These are phyloP conservation scores for Bucco capensis DNA, from an alignment of 2,113 vertebrate genomes.

Conservation along the genomic window DNA sequence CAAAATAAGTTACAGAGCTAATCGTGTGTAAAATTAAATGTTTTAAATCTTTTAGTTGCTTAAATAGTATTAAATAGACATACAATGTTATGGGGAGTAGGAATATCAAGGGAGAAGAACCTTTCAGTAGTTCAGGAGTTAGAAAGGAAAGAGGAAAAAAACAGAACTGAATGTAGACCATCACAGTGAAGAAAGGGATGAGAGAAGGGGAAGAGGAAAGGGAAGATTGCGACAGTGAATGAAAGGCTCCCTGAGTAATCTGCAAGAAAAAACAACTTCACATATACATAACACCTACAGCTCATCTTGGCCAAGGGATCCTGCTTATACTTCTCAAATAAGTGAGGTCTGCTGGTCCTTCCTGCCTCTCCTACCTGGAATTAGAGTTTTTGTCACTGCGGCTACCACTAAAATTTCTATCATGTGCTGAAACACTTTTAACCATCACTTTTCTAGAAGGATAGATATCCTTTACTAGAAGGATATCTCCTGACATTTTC, in stretches of 20 bases:
- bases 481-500: not conserved
- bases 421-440: not conserved
- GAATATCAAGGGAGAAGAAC: not conserved
- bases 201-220: not conserved
- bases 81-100: not conserved
- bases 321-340: not conserved
- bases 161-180: not conserved
- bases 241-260: not conserved
- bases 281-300: not conserved
- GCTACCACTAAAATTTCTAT: not conserved
- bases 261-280: not conserved
- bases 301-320: not conserved
- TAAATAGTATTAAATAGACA: not conserved
- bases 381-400: not conserved
- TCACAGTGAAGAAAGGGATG: not conserved
- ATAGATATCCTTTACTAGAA: too few species aligned
- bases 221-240: not conserved
- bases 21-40: not conserved
- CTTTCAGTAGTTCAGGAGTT: not conserved
- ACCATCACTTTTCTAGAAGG: too few species aligned
- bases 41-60: not conserved
- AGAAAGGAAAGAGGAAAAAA: not conserved
- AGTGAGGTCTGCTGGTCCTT: not conserved
- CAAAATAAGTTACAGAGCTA: not conserved
- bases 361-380: not conserved